Evolutionary conservation across 2,113 vertebrate genomes (phyloP), one percentile per base, ranked within the genome.

Genomic region (Menura novaehollandiae): DNA sequence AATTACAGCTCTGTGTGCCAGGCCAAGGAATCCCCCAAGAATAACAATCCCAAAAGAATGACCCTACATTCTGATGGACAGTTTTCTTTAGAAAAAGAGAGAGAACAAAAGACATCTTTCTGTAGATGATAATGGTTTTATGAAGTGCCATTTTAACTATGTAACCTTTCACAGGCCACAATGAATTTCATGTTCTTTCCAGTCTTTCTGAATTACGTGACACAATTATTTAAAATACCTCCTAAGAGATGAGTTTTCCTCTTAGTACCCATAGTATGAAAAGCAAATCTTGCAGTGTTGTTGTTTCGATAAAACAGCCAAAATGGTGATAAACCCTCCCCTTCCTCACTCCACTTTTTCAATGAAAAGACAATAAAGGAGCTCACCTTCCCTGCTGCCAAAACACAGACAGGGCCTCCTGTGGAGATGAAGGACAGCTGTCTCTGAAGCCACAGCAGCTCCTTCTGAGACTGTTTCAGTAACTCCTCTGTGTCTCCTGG

Each of bases 391-490:
- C 97, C 92, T 13, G 94, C 78, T 66, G 97, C 95, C 92, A 94
- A 97, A 52, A 93, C 87, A 85, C 85, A 94, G n/a, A 64, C 52
- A 20, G 96, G 91, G 68, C 89, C 96, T 88, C 96, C 98, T 56
- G 87, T 68, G 39, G 94, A 89, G 77, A 96, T 86, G 75, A 97
- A 91, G 68, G 97, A 97, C 85, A 97, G 95, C 47, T 97, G 97
- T 53, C 97, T 98, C 96, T 98, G 98, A 56, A 97, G 98, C 96
- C 97, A 97, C 62, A 96, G 77, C 53, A 96, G 94, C 46, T 98
- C 98, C 63, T 80, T 95, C 95, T 98, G 98, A 52, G 98, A 94
- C 35, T 95, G 97, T 71, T 96, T 98, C 73, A 98, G 96, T 77
- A 98, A 84, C 93, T 97, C 93, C 82, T 98, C 98, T 14, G 86